A percentile compares a stretch with the other conserved stretches of the same genome.
Conservation (phyloP, 2,113 vertebrate genomes). For the Alosa alosa region DNA sequence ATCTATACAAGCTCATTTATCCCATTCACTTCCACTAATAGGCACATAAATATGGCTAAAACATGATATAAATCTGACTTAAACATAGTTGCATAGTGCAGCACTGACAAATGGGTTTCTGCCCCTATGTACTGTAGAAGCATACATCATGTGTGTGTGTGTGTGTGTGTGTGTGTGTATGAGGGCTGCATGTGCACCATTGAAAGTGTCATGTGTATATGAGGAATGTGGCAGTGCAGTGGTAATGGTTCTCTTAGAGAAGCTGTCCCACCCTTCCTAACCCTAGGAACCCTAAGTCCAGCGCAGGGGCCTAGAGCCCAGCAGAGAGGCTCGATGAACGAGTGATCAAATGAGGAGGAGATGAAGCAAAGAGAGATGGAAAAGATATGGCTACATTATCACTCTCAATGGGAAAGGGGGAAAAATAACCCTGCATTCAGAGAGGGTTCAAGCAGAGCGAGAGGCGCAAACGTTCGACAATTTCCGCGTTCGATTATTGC, state of each 20-base stretch:
- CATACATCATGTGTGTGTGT: background rate
- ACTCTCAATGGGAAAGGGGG: no score
- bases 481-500: no score
- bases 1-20: background rate
- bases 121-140: background rate
- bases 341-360: no score
- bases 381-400: no score
- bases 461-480: no score
- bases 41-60: background rate
- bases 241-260: background rate
- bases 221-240: background rate
- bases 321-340: no score
- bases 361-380: no score
- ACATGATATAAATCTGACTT: background rate
- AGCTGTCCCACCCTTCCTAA: background rate
- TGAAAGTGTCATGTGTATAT: background rate
- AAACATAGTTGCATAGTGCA: background rate
- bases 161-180: slow-evolving; percentile 22
- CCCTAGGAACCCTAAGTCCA: no score
- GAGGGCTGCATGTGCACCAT: background rate
- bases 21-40: background rate
- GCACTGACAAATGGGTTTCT: background rate
- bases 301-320: no score
- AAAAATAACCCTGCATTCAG: no score
- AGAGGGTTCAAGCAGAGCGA: no score